These are phyloP conservation scores for Limenitis camilla DNA, from an alignment of 2,888 invertebrate species.

Conservation along the genomic window DNA sequence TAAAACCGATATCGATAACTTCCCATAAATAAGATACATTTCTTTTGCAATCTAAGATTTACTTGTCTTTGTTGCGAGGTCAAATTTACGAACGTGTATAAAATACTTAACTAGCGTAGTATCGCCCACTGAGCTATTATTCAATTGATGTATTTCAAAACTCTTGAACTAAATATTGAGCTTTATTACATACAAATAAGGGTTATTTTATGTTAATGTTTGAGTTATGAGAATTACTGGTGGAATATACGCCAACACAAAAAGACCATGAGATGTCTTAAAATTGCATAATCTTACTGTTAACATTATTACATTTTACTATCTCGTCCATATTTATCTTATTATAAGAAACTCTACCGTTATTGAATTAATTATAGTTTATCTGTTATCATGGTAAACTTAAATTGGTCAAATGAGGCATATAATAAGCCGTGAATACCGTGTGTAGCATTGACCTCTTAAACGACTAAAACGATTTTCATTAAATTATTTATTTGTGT, in stretches of 20 bases:
- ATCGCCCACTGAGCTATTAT: conserved; percentile 28
- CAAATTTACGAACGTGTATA: conserved; percentile 9
- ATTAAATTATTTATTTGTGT: too few relatives aligned
- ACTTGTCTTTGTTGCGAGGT: conserved; percentile 5
- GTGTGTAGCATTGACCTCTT: too few relatives aligned
- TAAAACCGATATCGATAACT: background rate
- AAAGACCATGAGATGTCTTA: conserved; percentile 9
- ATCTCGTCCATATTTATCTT: too few relatives aligned
- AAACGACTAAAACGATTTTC: too few relatives aligned
- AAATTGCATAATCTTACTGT: too few relatives aligned
- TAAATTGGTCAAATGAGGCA: too few relatives aligned
- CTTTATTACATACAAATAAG: background rate
- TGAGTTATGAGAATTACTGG: background rate
- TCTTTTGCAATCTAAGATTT: conserved; percentile 2
- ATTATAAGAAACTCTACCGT: too few relatives aligned
- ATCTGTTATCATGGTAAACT: too few relatives aligned
- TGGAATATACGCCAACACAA: background rate
- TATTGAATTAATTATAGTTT: too few relatives aligned
- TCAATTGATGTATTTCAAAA: conserved; percentile 18
- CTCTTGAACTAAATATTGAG: conserved; percentile 3
- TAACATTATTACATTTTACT: too few relatives aligned
- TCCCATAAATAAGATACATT: background rate
- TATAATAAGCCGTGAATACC: too few relatives aligned
- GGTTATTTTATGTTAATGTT: conserved; percentile 9
- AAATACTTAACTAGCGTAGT: conserved; percentile 20